phyloP scores from a whole-genome alignment of 2,113 vertebrate species.

The Onychostoma macrolepis region DNA sequence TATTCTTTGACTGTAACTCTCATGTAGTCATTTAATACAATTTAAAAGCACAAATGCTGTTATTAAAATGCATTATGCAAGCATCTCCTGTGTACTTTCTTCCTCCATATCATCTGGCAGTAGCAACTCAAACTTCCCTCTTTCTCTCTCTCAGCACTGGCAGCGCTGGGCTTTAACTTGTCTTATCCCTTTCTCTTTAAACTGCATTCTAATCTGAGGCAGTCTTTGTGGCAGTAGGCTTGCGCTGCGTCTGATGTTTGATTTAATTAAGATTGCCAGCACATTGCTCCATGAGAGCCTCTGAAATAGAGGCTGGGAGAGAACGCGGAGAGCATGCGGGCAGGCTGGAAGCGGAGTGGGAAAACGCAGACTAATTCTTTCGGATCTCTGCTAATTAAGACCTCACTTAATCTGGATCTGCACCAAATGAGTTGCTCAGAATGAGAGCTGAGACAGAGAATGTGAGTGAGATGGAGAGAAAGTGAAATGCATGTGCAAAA shows the following conservation, averaged over 20 bases:
- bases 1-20: neutral
- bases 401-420: slow-evolving; percentile 57
- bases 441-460: neutral
- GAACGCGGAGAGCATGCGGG: slow-evolving; percentile 20
- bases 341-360: slow-evolving; percentile 5
- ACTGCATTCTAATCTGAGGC: slow-evolving; percentile 52
- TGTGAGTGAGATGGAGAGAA: neutral
- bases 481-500: neutral
- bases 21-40: neutral
- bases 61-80: slow-evolving; percentile 21
- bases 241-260: slow-evolving; percentile 51
- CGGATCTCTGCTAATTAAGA: slow-evolving; percentile 60
- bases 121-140: slow-evolving; percentile 1
- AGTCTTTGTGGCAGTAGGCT: slow-evolving; percentile 50
- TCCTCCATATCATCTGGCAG: neutral
- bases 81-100: neutral
- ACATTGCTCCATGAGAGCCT: slow-evolving; percentile 34
- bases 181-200: slow-evolving; percentile 47
- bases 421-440: slow-evolving; percentile 47
- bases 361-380: slow-evolving; percentile 58
- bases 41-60: neutral
- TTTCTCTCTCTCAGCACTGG: slow-evolving; percentile 16
- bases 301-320: slow-evolving; percentile 11
- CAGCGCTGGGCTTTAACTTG: slow-evolving; percentile 23
- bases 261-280: slow-evolving; percentile 65